Evolutionary conservation across 2,888 invertebrate species (phyloP), one percentile per base, ranked within the genome.

Genomic region (Malthinus flaveolus): DNA sequence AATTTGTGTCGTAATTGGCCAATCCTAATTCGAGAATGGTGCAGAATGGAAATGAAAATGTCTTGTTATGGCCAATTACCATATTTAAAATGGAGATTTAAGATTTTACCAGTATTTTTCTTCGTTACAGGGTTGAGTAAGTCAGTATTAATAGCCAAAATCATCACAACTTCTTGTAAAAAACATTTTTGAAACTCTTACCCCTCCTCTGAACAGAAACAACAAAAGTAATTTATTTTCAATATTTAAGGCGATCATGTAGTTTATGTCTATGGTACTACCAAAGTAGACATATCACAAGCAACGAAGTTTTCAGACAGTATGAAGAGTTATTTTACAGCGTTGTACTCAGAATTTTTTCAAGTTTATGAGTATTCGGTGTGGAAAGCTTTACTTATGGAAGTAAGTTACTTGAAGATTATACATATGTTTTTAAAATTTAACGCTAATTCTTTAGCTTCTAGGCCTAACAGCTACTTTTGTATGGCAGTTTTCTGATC

Each of bases 401-500:
- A 56, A 49, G 60, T 60, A 36, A 23, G 9, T 3, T 42, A 23
- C 13, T 11, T 1, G 31, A 12, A 23, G 5, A 23, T 5, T 3
- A 23, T 23, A 5, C 3, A 3, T 5, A 23, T 23, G 5, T 23
- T 23, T 23, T 23, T 23, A 23, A 39, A 39, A 2, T 52, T 15
- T 34, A 34, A 23, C 23, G 5, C 5, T n/a, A n/a, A n/a, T n/a
- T n/a, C 44, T 50, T 32, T 13, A 63, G 63, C 48, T 56, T 52
- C 34, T 54, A 42, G 37, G 32, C 23, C 10, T 64, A 35, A 34
- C 50, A 5, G 52, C 49, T 11, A 53, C 53, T 10, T 57, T 57
- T 36, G 36, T 48, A 7, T 65, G 65, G 65, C 65, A 65, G 44
- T 65, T 57, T 52, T 32, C 51, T n/a, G 54, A 63, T 54, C 47